Percentiles rank a stretch among this genome's conserved stretches.
Conservation (phyloP, 2,888 invertebrate species). For the Oscheius onirici region DNA sequence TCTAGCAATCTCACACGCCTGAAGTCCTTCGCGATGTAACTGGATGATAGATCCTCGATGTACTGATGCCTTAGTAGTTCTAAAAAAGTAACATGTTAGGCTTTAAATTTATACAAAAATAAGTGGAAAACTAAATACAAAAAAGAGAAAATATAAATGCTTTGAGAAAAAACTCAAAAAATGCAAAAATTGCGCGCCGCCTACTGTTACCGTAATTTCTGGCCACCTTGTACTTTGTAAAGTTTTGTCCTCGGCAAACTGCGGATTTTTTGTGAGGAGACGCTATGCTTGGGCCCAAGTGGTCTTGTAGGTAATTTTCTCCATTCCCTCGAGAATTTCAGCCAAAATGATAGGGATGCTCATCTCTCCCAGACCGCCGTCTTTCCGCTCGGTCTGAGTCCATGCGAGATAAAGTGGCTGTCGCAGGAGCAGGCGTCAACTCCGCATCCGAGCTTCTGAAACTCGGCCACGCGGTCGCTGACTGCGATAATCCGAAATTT, state of each 20-base stretch:
- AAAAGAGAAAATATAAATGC: too few species aligned
- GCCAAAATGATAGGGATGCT: constrained; percentile 87
- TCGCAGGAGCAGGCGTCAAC: constrained; percentile 90
- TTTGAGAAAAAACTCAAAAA: too few species aligned
- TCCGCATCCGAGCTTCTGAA: constrained; percentile 75
- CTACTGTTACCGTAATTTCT: too few species aligned
- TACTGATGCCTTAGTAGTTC: too few species aligned
- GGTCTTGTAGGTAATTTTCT: constrained; percentile 85
- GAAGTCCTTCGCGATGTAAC: too few species aligned
- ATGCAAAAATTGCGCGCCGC: too few species aligned
- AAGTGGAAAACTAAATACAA: too few species aligned
- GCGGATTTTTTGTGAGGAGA: constrained; percentile 87
- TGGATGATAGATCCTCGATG: too few species aligned
- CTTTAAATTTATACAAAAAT: too few species aligned
- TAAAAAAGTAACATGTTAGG: too few species aligned
- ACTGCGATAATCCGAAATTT: constrained; percentile 85
- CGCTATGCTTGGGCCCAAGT: constrained; percentile 99
- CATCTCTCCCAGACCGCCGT: constrained; percentile 88
- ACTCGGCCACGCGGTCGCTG: constrained; percentile 85
- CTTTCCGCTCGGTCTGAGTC: constrained; percentile 83
- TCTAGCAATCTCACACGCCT: too few species aligned
- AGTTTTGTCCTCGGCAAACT: constrained; percentile 92
- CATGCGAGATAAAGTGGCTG: constrained; percentile 96
- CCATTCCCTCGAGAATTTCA: constrained; percentile 93
- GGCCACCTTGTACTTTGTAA: constrained; percentile 78